Evolutionary conservation across 2,113 vertebrate species (phyloP).

Genomic region (Mionectes macconnelli): DNA sequence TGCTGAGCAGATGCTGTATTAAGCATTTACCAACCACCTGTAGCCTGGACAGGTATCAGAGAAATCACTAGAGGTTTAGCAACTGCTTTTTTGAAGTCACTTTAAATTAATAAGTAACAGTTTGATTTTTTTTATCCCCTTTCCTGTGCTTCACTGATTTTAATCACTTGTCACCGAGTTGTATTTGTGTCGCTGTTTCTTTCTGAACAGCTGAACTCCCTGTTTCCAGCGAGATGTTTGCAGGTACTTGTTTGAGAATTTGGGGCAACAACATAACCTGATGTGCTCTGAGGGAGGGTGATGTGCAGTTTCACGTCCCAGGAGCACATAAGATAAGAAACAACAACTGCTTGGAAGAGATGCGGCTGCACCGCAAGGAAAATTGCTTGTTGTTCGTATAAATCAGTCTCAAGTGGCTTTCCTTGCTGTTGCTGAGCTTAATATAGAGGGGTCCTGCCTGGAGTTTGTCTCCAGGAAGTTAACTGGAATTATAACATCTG

Average conservation of each 20-base stretch:
- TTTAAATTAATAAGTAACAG: conserved; percentile 9
- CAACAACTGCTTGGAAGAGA: not conserved
- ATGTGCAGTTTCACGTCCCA: not conserved
- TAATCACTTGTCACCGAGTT: conserved; percentile 5
- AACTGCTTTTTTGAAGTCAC: not conserved
- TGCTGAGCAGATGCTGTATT: not conserved
- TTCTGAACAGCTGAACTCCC: not conserved
- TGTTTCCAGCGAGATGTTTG: not conserved
- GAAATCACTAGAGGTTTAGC: not conserved
- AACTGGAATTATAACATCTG: not conserved
- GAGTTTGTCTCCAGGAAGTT: not conserved
- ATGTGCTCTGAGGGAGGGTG: not conserved
- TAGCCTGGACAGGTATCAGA: not conserved
- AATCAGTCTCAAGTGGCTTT: not conserved
- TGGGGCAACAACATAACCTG: not conserved
- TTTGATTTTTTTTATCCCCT: not conserved
- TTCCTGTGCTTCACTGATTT: not conserved
- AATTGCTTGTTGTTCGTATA: not conserved
- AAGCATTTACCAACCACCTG: not conserved
- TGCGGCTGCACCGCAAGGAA: not conserved
- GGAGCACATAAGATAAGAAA: not conserved
- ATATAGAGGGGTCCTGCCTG: not conserved
- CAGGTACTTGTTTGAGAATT: not conserved
- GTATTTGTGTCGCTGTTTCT: not conserved
- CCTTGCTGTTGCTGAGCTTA: not conserved